Evolutionary conservation across 2,113 vertebrate genomes (phyloP), one percentile per base, ranked within the genome.

Genomic region (Onychostruthus taczanowskii): DNA sequence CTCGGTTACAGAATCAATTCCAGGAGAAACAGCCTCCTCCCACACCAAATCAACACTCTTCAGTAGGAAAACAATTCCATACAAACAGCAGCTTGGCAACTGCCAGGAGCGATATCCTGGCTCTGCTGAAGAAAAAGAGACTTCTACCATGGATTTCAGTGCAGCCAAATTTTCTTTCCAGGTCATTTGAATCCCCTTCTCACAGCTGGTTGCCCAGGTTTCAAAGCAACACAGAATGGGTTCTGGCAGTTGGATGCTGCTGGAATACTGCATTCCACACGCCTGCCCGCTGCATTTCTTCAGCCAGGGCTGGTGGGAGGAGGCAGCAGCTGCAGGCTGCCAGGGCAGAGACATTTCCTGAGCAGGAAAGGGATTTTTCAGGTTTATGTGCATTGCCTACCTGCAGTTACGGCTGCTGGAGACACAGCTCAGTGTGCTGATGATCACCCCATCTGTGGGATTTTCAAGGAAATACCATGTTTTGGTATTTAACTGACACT

Each of bases 71-170:
- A 80, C 69, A 72, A 44, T 82, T 91, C 89, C 35, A 39, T 62
- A 56, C 37, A 87, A 94, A 85, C 95, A 90, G 81, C 77, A 87
- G 66, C 74, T 43, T 70, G 61, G 69, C 21, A 63, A 46, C 35
- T 50, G 69, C 77, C 94, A 87, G 84, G 49, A 91, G 53, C 20
- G 58, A 91, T 87, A 91, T 84, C 49, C 84, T 89, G 84, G 53
- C 78, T 94, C 55, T 9, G 6, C 44, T 89, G 74, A 84, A 84
- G 66, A 44, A 63, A 69, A 90, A 58, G 80, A 82, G 19, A 56
- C 20, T 87, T 78, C 66, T 72, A 52, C 64, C 66, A 84, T 41
- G 6, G 1, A 69, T 75, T 82, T 76, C 69, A 87, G 46, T 6
- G 62, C 41, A 87, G 93, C 84, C 93, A 84, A 56, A 61, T 69